Conservation (phyloP, 2,797 vertebrate genomes). For the Catostomus latipinnis region DNA sequence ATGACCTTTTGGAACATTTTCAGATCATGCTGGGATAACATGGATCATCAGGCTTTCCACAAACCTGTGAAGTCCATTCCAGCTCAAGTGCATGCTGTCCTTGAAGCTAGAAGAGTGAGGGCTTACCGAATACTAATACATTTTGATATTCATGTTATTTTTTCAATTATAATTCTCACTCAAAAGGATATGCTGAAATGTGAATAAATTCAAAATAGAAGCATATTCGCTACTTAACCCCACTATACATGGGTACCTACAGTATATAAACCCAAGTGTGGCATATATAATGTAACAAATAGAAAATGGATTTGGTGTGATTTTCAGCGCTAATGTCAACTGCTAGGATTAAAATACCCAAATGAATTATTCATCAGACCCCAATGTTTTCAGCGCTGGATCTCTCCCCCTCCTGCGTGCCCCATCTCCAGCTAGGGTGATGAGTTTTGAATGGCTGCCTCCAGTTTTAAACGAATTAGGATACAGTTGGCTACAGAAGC, state of each 20-base stretch:
- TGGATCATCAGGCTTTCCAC: too few species aligned
- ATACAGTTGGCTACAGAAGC: background rate
- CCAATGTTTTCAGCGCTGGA: background rate
- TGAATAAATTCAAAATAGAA: too few species aligned
- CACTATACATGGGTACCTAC: background rate
- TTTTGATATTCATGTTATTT: too few species aligned
- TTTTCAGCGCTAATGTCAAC: constrained; percentile 12
- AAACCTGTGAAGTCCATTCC: too few species aligned
- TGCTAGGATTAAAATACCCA: constrained; percentile 33
- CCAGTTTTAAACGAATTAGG: constrained; percentile 12
- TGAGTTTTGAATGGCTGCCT: constrained; percentile 23
- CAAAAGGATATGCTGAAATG: too few species aligned
- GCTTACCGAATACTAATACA: too few species aligned
- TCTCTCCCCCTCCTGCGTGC: background rate
- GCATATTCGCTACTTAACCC: too few species aligned
- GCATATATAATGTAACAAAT: background rate
- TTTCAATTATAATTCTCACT: too few species aligned
- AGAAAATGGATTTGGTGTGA: background rate
- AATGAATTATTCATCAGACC: constrained; percentile 36
- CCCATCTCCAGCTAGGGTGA: constrained; percentile 18
- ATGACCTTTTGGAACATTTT: too few species aligned
- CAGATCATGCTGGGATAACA: too few species aligned
- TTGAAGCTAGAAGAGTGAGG: too few species aligned
- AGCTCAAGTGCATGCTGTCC: too few species aligned
- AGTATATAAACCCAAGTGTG: background rate